Conservation (phyloP, 2,888 invertebrate genomes). For the Sarcophaga rosellei region DNA sequence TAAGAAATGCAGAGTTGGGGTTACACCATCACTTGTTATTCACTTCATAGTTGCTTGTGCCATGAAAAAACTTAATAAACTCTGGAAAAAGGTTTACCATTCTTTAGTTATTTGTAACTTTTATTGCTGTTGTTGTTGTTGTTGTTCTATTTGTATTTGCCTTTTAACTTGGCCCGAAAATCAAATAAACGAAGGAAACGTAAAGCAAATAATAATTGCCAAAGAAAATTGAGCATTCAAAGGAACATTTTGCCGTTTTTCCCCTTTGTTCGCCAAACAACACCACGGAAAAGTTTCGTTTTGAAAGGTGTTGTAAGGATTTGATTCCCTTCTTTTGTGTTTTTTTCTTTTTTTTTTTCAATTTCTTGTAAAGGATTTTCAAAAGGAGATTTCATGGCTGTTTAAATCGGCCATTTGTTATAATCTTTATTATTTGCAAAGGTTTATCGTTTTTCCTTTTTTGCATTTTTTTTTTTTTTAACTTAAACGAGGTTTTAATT, state of each 20-base stretch:
- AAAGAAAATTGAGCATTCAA: neutral
- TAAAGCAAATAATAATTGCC: neutral
- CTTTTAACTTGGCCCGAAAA: neutral
- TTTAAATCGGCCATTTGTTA: neutral
- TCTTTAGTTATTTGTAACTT: neutral
- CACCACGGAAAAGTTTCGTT: neutral
- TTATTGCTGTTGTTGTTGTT: neutral
- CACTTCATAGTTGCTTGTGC: no score
- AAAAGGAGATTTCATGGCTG: neutral
- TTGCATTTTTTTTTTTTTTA: no score
- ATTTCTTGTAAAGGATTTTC: neutral
- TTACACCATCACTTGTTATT: no score
- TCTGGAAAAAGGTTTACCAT: neutral
- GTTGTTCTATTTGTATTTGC: neutral
- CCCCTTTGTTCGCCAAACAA: neutral
- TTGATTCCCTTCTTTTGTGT: neutral
- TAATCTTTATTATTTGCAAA: neutral
- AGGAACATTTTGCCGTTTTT: neutral
- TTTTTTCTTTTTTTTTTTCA: neutral
- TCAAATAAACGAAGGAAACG: neutral
- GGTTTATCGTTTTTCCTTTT: no score
- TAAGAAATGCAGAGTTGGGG: no score
- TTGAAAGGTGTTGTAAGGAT: neutral
- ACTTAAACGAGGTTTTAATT: no score
- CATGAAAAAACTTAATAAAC: neutral